A percentile compares a stretch with the other conserved stretches of the same genome.
Conservation (phyloP, 2,113 vertebrate genomes). For the Copsychus sechellarum region DNA sequence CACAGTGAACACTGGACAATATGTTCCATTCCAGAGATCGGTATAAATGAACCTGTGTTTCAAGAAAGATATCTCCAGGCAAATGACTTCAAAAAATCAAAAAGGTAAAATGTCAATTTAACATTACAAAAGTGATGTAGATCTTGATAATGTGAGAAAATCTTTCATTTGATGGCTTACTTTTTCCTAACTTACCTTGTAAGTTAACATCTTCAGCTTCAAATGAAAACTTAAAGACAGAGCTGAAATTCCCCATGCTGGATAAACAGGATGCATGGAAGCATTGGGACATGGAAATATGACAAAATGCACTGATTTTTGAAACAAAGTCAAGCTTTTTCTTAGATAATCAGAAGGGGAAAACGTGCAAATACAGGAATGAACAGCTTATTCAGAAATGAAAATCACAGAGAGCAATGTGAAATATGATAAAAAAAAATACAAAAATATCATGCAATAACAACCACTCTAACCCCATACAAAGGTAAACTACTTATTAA, state of each 20-base stretch:
- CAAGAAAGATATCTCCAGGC: neutral
- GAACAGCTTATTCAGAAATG: conserved; percentile 53
- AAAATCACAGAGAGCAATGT: conserved; percentile 27
- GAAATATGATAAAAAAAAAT: conserved; percentile 63
- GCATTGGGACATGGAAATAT: conserved; percentile 75
- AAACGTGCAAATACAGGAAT: conserved; percentile 67
- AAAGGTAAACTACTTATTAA: conserved; percentile 36
- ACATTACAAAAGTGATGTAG: conserved; percentile 30
- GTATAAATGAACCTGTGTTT: neutral
- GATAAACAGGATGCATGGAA: conserved; percentile 78
- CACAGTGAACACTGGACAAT: neutral
- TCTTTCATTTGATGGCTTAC: neutral
- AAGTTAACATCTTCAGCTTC: conserved; percentile 73
- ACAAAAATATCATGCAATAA: conserved; percentile 44
- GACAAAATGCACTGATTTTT: conserved; percentile 75
- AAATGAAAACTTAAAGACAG: conserved; percentile 80
- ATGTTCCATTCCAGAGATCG: neutral
- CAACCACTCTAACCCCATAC: neutral
- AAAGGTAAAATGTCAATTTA: neutral
- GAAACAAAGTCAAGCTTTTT: conserved; percentile 72
- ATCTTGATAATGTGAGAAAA: neutral
- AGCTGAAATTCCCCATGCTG: conserved; percentile 80
- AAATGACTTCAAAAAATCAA: neutral
- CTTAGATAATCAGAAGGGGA: conserved; percentile 53
- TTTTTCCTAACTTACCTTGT: conserved; percentile 79